Conservation (phyloP, 2,888 invertebrate genomes). For the Conchocele bisecta region DNA sequence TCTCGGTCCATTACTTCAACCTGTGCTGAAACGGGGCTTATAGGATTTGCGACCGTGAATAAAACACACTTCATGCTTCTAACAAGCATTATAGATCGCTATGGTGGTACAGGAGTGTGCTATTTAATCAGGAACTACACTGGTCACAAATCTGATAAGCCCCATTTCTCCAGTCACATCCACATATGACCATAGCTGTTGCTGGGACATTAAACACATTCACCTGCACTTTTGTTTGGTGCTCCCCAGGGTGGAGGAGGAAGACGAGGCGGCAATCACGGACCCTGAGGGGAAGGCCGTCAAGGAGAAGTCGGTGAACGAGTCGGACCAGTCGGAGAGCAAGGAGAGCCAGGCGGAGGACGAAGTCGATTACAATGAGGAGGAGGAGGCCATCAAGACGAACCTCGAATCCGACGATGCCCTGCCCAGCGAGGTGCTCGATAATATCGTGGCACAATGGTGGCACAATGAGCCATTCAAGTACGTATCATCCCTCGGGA, state of each 20-base stretch:
- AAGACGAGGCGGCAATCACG: slow-evolving; percentile 67
- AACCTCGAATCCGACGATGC: slow-evolving; percentile 81
- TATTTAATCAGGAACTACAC: too few species aligned
- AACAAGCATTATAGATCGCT: too few species aligned
- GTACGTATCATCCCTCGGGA: slow-evolving; percentile 64
- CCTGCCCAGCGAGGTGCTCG: slow-evolving; percentile 79
- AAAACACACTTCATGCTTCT: too few species aligned
- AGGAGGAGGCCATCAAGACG: slow-evolving; percentile 81
- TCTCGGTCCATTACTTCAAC: too few species aligned
- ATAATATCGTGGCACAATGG: slow-evolving; percentile 78
- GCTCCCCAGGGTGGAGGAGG: slow-evolving; percentile 67
- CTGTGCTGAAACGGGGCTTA: too few species aligned
- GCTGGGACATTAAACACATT: too few species aligned
- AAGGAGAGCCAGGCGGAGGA: slow-evolving; percentile 45
- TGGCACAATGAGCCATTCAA: slow-evolving; percentile 82
- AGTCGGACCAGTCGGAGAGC: slow-evolving; percentile 54
- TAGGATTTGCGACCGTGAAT: too few species aligned
- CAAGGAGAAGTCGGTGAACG: slow-evolving; percentile 52
- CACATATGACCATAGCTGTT: too few species aligned
- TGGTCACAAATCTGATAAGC: too few species aligned
- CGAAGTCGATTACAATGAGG: slow-evolving; percentile 78
- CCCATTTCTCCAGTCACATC: too few species aligned
- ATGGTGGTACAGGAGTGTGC: too few species aligned
- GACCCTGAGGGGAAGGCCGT: slow-evolving; percentile 70
- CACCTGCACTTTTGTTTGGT: too few species aligned